Evolutionary conservation across 2,888 invertebrate genomes (phyloP).

Genomic region (Phengaris alcon): DNA sequence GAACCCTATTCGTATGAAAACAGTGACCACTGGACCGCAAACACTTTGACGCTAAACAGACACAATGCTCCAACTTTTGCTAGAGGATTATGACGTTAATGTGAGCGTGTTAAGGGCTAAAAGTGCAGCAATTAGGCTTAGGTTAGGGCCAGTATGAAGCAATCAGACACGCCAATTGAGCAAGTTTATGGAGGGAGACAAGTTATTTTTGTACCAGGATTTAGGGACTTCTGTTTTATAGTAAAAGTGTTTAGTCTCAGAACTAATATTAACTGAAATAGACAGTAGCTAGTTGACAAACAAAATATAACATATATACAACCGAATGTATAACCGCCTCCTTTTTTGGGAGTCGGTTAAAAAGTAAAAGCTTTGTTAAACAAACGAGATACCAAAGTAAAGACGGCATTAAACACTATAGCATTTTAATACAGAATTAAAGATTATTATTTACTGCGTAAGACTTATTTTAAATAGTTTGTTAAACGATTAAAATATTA

Average conservation of each 20-base stretch:
- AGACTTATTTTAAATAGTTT: no score
- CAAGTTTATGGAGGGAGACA: conserved; percentile 30
- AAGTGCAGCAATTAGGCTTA: conserved; percentile 44
- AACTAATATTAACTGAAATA: not conserved
- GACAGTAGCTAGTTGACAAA: no score
- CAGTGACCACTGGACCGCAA: conserved; percentile 35
- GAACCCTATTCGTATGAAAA: conserved; percentile 34
- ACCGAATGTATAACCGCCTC: no score
- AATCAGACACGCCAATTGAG: conserved; percentile 41
- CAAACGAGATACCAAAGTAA: no score
- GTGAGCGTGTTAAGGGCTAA: conserved; percentile 52
- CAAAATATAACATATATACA: no score
- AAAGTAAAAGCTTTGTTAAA: no score
- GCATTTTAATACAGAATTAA: no score
- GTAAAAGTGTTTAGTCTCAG: not conserved
- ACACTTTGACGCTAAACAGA: conserved; percentile 30
- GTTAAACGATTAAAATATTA: no score
- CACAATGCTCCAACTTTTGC: conserved; percentile 42
- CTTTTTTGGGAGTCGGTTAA: no score
- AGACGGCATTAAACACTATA: no score
- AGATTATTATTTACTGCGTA: no score
- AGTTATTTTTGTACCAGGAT: conserved; percentile 16
- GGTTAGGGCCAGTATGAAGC: conserved; percentile 47
- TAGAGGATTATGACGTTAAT: conserved; percentile 57
- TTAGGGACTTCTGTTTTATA: conserved; percentile 3